Base-by-base conservation (phyloP, 2,797 vertebrate species). In the Clarias pachynema region DNA sequence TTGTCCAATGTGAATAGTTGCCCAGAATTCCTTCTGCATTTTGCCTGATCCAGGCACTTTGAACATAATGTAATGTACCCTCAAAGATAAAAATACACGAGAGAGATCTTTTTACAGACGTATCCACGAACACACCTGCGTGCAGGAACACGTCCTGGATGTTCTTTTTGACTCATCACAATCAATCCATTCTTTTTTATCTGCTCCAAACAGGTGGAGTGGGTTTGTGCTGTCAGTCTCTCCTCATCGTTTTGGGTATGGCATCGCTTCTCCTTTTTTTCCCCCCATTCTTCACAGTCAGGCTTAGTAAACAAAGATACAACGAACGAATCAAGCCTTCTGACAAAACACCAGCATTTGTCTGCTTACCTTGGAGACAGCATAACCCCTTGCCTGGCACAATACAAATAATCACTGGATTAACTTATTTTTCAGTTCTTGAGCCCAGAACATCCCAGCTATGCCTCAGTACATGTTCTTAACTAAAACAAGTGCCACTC, bases 161-260 rank as follows among this genome's bases (percentile, higher is more conserved):
- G 37, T 40, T 82, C 40, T 59, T 24, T 16, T 44, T 88, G 83
- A 80, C 63, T 57, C n/a, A 62, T 66, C 40, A 84, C 65, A 37
- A 66, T 83, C 12, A 56, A 81, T 79, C 40, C 29, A 80, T 59
- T 83, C 6, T 79, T 90, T 90, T 82, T 89, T 29, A 84, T 84
- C 86, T 86, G 34, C 31, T 37, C 59, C 24, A 60, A 40, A 68
- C 53, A 86, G 72, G 73, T 83, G 37, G 86, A 73, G 62, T 79
- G 79, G 65, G 66, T 57, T 87, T 86, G 22, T 37, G 44, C 24
- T 84, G 40, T 26, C 18, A 2, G 40, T 78, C 53, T 85, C 20
- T n/a, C 72, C 12, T 40, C 74, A 26, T 69, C 7, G 7, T 34
- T 37, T 49, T 72, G 79, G 26, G 60, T 10, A 40, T 53, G 74